A percentile compares a stretch with the other conserved stretches of the same genome.
Conservation (phyloP, 2,797 vertebrate species). For the Paratrypauchen microcephalus region DNA sequence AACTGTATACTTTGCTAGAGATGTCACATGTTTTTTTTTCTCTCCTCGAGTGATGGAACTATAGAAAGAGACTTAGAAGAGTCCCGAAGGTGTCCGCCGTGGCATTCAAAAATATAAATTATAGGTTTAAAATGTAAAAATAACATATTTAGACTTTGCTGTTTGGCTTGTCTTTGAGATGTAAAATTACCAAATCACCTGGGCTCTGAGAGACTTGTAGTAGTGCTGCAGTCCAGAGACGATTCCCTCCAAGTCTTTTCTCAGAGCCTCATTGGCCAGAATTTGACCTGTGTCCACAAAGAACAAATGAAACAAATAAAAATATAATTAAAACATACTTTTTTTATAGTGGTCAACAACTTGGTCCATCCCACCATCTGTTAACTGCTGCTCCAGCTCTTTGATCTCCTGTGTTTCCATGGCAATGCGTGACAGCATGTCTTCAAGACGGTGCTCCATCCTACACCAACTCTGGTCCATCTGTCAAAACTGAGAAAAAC, state of each 20-base stretch:
- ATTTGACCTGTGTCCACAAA: constrained; percentile 2
- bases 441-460: constrained; percentile 7
- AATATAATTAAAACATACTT: not conserved
- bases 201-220: not conserved
- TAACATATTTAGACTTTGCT: too few relatives aligned
- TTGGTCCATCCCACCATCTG: not conserved
- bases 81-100: too few relatives aligned
- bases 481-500: not conserved
- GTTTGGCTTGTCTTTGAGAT: not conserved
- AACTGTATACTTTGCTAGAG: too few relatives aligned
- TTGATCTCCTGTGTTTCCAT: constrained; percentile 17
- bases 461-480: not conserved
- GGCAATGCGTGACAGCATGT: constrained; percentile 9
- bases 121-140: too few relatives aligned
- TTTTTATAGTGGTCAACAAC: not conserved
- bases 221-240: constrained; percentile 7
- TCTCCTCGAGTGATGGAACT: too few relatives aligned
- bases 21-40: too few relatives aligned
- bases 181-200: not conserved
- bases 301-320: not conserved
- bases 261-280: constrained; percentile 7
- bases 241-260: constrained; percentile 1
- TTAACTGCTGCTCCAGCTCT: constrained; percentile 15
- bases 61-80: too few relatives aligned
- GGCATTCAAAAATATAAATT: too few relatives aligned